These are phyloP conservation scores for Tenthredo notha DNA, from an alignment of 2,888 invertebrate genomes.

Conservation along the genomic window DNA sequence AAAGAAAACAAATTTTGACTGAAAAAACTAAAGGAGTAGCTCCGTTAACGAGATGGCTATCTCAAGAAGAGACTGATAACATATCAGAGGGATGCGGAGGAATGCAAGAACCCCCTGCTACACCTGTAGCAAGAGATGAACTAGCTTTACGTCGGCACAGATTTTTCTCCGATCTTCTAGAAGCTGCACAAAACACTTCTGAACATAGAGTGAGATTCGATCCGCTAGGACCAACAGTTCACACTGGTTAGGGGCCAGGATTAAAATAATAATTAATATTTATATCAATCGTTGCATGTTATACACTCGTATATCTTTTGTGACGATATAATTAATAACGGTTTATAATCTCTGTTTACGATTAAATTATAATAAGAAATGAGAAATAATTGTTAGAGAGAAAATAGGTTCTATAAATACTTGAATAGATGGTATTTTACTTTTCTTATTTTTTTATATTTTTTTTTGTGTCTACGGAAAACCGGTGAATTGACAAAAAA, in stretches of 20 bases:
- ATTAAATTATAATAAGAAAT: not conserved
- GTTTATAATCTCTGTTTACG: not conserved
- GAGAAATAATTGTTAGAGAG: not conserved
- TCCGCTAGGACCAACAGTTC: slow-evolving; percentile 85
- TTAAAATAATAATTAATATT: slow-evolving; percentile 41
- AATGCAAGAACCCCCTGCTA: slow-evolving; percentile 86
- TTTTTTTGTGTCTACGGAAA: not conserved
- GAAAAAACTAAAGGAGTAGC: slow-evolving; percentile 36
- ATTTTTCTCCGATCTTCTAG: slow-evolving; percentile 88
- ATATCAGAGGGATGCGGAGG: slow-evolving; percentile 78
- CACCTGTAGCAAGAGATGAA: slow-evolving; percentile 89
- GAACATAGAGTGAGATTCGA: slow-evolving; percentile 89
- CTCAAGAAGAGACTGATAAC: slow-evolving; percentile 75
- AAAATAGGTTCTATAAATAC: not conserved
- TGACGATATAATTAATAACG: not conserved
- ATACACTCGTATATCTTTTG: not conserved
- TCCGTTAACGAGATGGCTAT: slow-evolving; percentile 67
- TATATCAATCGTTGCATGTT: slow-evolving; percentile 49
- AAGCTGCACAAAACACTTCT: slow-evolving; percentile 86
- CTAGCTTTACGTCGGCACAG: slow-evolving; percentile 88
- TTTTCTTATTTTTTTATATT: not conserved
- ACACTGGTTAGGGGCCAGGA: slow-evolving; percentile 80
- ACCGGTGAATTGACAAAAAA: not conserved
- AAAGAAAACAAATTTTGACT: not conserved
- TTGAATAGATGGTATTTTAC: not conserved